phyloP scores from a whole-genome alignment of 2,888 invertebrate genomes.

The Dynastes maya region DNA sequence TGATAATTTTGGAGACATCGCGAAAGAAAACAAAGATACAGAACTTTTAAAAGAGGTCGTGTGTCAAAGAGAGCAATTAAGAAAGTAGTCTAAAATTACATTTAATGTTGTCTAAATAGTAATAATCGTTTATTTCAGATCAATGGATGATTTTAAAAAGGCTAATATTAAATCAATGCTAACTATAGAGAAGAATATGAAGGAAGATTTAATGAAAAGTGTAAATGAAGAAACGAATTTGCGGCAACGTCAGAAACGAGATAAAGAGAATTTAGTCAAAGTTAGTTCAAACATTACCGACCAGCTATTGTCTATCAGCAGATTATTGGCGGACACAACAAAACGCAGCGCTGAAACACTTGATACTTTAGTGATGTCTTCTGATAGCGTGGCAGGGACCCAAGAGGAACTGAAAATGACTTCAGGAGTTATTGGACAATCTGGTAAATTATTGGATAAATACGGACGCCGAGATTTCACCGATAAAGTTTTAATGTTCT shows the following conservation, averaged over 20 bases:
- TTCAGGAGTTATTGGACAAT: conserved; percentile 89
- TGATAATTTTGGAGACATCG: conserved; percentile 79
- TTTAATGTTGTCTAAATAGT: conserved; percentile 3
- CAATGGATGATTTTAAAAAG: conserved; percentile 84
- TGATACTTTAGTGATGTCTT: conserved; percentile 82
- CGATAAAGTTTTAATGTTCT: conserved; percentile 91
- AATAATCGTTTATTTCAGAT: conserved; percentile 68
- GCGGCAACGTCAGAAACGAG: conserved; percentile 78
- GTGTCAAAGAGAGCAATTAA: conserved; percentile 79
- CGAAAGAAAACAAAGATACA: conserved; percentile 77
- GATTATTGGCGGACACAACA: conserved; percentile 90
- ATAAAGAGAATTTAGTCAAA: conserved; percentile 78
- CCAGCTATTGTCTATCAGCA: conserved; percentile 86
- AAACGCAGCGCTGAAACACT: conserved; percentile 90
- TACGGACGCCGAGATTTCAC: conserved; percentile 96
- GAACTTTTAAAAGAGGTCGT: conserved; percentile 79
- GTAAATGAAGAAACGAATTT: conserved; percentile 72
- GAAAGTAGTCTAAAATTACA: conserved; percentile 28
- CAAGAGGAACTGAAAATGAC: conserved; percentile 89
- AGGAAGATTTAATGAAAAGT: conserved; percentile 79
- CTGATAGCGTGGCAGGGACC: conserved; percentile 81
- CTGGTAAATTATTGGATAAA: conserved; percentile 93
- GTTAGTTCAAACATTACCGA: conserved; percentile 87
- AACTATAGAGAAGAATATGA: conserved; percentile 83
- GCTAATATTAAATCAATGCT: conserved; percentile 86